Conservation (phyloP, 2,797 vertebrate genomes). For the Pipistrellus nathusii region DNA sequence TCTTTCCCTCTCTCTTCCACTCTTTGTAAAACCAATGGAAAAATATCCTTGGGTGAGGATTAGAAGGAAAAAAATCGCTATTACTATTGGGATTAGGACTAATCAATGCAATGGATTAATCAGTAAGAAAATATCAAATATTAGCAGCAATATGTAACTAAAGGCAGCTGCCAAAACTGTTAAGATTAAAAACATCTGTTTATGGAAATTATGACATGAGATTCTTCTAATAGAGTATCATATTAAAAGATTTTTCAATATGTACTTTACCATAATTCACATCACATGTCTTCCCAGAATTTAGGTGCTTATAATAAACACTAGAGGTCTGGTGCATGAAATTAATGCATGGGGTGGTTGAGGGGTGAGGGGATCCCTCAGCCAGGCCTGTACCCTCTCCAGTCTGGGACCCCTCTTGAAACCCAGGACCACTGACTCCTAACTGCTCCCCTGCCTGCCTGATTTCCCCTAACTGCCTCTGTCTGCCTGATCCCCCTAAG, state of each 20-base stretch:
- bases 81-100: not conserved
- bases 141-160: not conserved
- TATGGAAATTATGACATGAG: not conserved
- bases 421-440: no score
- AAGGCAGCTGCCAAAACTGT: not conserved
- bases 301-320: not conserved
- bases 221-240: conserved; percentile 8
- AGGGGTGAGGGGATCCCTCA: no score
- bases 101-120: not conserved
- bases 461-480: no score
- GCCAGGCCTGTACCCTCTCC: no score
- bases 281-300: not conserved
- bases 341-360: no score
- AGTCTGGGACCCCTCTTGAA: no score
- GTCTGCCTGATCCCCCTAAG: no score
- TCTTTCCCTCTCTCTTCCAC: no score
- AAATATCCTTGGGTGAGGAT: no score
- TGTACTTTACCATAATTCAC: not conserved
- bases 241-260: conserved; percentile 16
- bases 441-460: no score
- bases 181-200: not conserved
- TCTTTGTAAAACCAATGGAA: no score
- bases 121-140: not conserved
- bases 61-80: not conserved
- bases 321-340: no score